phyloP scores from a whole-genome alignment of 2,888 invertebrate genomes.

The Actias luna region DNA sequence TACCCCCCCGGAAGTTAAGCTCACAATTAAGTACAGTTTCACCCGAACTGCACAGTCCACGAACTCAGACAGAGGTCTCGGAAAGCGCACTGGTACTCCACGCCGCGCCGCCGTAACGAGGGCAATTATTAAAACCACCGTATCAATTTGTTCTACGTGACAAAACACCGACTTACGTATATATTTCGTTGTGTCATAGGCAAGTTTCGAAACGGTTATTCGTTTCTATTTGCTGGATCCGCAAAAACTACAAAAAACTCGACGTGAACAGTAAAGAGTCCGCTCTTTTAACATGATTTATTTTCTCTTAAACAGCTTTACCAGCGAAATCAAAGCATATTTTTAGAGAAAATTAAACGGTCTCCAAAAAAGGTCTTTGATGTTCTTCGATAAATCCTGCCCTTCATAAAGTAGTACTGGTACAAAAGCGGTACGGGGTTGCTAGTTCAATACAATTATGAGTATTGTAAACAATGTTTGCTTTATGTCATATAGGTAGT shows the following conservation, averaged over 20 bases:
- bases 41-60: neutral
- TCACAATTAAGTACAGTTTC: constrained; percentile 6
- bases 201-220: neutral
- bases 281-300: no score
- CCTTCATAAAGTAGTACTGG: no score
- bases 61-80: neutral
- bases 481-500: no score
- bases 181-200: neutral
- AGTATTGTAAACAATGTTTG: no score
- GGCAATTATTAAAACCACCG: constrained; percentile 44
- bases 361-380: no score
- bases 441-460: no score
- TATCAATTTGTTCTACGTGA: constrained; percentile 28
- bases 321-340: no score
- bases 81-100: no score
- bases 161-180: constrained; percentile 2
- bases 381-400: no score
- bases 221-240: neutral
- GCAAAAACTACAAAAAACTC: neutral
- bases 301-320: no score
- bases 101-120: constrained; percentile 40
- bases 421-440: no score
- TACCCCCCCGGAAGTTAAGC: neutral
- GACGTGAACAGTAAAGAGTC: neutral
- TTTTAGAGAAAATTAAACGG: no score